phyloP scores from a whole-genome alignment of 2,113 vertebrate species.

The Salvelinus namaycush region DNA sequence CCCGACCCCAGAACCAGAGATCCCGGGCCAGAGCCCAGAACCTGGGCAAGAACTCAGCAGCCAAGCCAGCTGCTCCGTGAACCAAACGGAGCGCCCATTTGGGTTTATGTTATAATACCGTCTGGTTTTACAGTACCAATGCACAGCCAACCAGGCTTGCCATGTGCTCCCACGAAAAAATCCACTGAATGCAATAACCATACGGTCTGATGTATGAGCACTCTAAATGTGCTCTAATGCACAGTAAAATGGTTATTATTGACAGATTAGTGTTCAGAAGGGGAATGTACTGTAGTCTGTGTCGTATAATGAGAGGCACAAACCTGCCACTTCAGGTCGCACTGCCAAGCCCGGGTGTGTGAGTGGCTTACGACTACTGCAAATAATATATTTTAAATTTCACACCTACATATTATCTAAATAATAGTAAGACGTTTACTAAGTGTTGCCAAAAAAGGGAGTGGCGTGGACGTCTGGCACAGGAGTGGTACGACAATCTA shows the following conservation, averaged over 20 bases:
- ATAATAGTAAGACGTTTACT: constrained; percentile 39
- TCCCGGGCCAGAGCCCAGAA: neutral
- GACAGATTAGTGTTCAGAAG: constrained; percentile 26
- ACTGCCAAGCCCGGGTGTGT: neutral
- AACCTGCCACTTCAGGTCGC: neutral
- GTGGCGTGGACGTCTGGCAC: constrained; percentile 26
- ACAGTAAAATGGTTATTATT: constrained; percentile 43
- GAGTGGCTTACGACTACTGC: constrained; percentile 14
- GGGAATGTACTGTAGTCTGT: constrained; percentile 8
- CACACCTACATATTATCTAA: constrained; percentile 45
- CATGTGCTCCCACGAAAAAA: constrained; percentile 25
- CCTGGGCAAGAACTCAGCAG: constrained; percentile 5
- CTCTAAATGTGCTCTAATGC: constrained; percentile 53
- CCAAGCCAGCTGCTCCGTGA: constrained; percentile 37
- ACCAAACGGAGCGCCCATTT: neutral
- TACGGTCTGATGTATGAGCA: constrained; percentile 32
- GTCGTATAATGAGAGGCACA: constrained; percentile 12
- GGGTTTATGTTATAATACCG: constrained; percentile 18
- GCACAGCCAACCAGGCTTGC: constrained; percentile 11
- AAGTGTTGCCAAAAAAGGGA: constrained; percentile 18
- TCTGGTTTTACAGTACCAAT: constrained; percentile 16
- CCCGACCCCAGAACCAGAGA: neutral
- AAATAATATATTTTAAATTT: constrained; percentile 39
- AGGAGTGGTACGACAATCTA: constrained; percentile 25
- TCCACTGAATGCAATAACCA: neutral